These are phyloP conservation scores for Lophius piscatorius DNA, from an alignment of 2,113 vertebrate species.

Conservation along the genomic window DNA sequence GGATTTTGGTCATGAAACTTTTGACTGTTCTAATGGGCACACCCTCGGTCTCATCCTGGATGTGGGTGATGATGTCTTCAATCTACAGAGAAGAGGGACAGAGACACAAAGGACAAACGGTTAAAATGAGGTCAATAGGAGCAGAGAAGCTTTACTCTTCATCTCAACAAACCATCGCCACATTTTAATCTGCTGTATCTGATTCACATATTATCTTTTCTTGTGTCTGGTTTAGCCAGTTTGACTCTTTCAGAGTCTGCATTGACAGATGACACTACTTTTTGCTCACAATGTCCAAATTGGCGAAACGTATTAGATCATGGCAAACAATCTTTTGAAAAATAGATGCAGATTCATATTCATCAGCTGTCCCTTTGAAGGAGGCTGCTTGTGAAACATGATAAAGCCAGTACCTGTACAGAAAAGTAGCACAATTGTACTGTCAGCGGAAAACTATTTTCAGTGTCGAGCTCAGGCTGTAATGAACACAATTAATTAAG, in stretches of 20 bases:
- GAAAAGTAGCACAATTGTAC: too few relatives aligned
- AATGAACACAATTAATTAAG: too few relatives aligned
- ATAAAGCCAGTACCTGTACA: neutral
- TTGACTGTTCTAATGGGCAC: slow-evolving; percentile 97
- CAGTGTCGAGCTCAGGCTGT: too few relatives aligned
- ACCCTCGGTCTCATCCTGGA: slow-evolving; percentile 95
- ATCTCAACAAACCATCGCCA: neutral
- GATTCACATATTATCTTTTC: too few relatives aligned
- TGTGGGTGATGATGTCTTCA: slow-evolving; percentile 91
- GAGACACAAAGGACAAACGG: neutral
- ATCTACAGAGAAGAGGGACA: slow-evolving; percentile 82
- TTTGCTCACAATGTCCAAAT: too few relatives aligned
- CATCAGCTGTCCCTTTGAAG: neutral
- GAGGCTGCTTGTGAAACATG: neutral
- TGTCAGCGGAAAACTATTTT: too few relatives aligned
- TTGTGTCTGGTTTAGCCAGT: too few relatives aligned
- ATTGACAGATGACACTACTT: too few relatives aligned
- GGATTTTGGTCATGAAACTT: slow-evolving; percentile 99
- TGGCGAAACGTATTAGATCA: neutral
- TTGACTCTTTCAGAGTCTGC: too few relatives aligned
- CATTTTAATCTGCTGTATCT: neutral
- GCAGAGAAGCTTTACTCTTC: neutral
- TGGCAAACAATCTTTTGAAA: neutral
- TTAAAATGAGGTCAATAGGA: neutral
- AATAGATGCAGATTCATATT: neutral